Conservation (phyloP, 2,797 vertebrate species). For the Acrossocheilus fasciatus region DNA sequence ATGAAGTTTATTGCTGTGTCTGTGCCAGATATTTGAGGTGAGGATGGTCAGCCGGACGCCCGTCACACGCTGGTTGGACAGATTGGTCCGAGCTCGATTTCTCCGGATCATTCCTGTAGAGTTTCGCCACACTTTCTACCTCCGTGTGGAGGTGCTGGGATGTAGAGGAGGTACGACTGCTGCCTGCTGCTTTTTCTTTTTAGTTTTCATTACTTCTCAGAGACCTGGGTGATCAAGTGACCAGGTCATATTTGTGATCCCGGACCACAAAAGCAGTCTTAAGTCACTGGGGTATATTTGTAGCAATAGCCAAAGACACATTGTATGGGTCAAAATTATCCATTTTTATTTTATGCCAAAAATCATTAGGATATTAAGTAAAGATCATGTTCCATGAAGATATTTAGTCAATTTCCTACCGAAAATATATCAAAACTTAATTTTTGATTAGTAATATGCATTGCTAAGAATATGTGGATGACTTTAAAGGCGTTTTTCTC, state of each 20-base stretch:
- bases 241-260: not conserved
- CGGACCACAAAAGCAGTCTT: no score
- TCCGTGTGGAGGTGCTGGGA: slow-evolving; percentile 83
- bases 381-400: no score
- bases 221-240: not conserved
- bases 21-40: slow-evolving; percentile 77
- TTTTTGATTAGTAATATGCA: no score
- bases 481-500: no score
- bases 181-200: not conserved
- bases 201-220: not conserved
- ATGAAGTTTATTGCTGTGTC: not conserved
- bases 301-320: no score
- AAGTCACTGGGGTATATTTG: no score
- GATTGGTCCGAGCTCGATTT: slow-evolving; percentile 77
- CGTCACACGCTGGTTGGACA: slow-evolving; percentile 76
- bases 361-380: no score
- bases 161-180: slow-evolving; percentile 76
- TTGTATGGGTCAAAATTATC: no score
- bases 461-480: no score
- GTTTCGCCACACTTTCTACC: slow-evolving; percentile 79
- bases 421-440: no score
- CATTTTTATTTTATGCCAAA: no score
- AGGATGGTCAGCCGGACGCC: slow-evolving; percentile 76
- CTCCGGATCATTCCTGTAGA: slow-evolving; percentile 81
- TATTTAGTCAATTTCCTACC: no score